A percentile compares a stretch with the other conserved stretches of the same genome.
phyloP scores from a whole-genome alignment of 2,888 invertebrate species.

The Eueremaeus valkanovi region DNA sequence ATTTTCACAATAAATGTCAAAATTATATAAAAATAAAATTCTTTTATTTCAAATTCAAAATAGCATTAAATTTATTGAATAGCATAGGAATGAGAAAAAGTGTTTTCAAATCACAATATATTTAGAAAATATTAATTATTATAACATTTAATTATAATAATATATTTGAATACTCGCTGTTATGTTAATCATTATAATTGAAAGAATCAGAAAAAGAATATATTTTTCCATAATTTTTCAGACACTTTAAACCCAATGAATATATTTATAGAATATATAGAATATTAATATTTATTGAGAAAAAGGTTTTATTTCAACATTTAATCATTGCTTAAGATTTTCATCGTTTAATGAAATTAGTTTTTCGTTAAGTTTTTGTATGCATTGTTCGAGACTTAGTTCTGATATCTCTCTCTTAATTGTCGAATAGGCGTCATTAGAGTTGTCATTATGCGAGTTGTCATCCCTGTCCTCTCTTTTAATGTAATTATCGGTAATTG shows the following conservation, averaged over 20 bases:
- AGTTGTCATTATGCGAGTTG: neutral
- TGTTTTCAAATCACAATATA: neutral
- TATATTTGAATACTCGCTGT: too few species aligned
- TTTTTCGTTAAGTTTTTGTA: conserved; percentile 36
- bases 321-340: neutral
- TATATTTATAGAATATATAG: neutral
- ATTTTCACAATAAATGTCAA: too few species aligned
- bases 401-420: conserved; percentile 34
- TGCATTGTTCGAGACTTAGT: conserved; percentile 37
- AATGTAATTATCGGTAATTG: neutral
- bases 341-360: conserved; percentile 30
- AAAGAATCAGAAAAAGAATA: too few species aligned
- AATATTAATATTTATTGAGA: neutral
- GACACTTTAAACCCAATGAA: too few species aligned
- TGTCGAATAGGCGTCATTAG: neutral
- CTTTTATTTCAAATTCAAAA: neutral
- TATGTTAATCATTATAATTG: too few species aligned
- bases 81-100: neutral
- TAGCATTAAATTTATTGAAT: neutral
- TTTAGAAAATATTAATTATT: neutral
- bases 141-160: too few species aligned
- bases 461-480: neutral
- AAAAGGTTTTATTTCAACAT: too few species aligned
- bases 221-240: too few species aligned
- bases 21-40: neutral